Evolutionary conservation across 2,797 vertebrate genomes (phyloP), one percentile per base, ranked within the genome.

Genomic region (Distichodus sexfasciatus): DNA sequence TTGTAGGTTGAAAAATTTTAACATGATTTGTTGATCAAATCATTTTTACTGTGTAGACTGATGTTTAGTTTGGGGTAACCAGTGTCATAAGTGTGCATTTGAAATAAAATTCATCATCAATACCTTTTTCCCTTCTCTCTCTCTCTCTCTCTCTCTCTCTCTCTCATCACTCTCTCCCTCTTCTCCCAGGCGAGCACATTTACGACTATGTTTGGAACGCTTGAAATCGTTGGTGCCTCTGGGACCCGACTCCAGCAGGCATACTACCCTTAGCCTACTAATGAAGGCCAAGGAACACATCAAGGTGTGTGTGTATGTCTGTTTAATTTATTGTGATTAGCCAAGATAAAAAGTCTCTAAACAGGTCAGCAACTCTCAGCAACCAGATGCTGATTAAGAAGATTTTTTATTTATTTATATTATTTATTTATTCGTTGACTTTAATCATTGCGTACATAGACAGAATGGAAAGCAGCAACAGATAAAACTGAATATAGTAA

Each of bases 221-320:
- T 89, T 98, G 84, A 97, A 97, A 81, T 94, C 93, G 14, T 84
- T 96, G 3, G 94, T 97, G 69, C 96, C 95, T 0, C 83, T 95
- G 47, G 94, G 94, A 80, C 91, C 93, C 2, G 94, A 94, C 36
- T 90, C 92, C 33, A 93, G 88, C 84, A 87, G 91, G 70, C 96
- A 96, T 84, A 98, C 96, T 71, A 98, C 95, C 0, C 87, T 98
- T 79, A 96, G 95, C 86, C 88, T 97, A 76, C 90, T 98, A 75
- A 96, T 91, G 82, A 94, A 90, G 86, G 95, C 95, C 75, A 96
- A 91, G 87, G 88, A 93, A 85, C 94, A 96, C 88, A 98, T 98
- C 83, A 94, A 95, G 94, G 95, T 96, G 68, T 65, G 89, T 63
- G 6, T 2, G 1, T 44, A 7, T 72, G 17, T 21, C 3, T 41